Evolutionary conservation across 2,797 vertebrate genomes (phyloP).

Genomic region (Lemur catta): DNA sequence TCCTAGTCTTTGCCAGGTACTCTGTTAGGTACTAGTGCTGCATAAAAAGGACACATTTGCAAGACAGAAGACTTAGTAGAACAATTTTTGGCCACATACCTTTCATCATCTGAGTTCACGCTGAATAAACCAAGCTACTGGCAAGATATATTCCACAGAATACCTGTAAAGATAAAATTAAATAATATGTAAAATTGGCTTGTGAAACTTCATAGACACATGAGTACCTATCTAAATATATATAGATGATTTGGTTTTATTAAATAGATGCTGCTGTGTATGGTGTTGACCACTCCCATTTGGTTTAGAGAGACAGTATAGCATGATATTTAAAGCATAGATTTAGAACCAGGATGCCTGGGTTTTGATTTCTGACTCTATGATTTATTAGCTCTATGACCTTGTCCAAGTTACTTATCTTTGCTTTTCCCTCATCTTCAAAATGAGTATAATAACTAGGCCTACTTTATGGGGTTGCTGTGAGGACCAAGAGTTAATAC

Average conservation of each 20-base stretch:
- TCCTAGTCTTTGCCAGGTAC: background rate
- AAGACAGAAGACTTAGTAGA: background rate
- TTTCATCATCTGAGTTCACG: constrained; percentile 8
- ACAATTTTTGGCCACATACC: background rate
- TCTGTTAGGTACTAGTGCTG: background rate
- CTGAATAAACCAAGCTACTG: background rate
- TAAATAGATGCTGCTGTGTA: background rate
- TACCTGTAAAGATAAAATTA: constrained; percentile 17
- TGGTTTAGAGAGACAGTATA: background rate
- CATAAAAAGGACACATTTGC: background rate
- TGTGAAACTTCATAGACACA: background rate
- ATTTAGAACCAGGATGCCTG: background rate
- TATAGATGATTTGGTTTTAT: background rate
- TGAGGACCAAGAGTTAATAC: background rate
- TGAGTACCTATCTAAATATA: background rate
- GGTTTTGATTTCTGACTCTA: background rate
- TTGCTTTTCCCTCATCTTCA: background rate
- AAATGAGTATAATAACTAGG: background rate
- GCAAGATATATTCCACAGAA: background rate
- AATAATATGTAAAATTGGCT: background rate
- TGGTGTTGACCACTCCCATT: background rate
- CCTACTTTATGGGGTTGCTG: background rate
- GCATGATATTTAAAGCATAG: background rate
- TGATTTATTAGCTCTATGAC: background rate
- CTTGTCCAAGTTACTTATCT: background rate